These are phyloP conservation scores for Eidolon helvum DNA, from an alignment of 2,113 vertebrate species.

Conservation along the genomic window DNA sequence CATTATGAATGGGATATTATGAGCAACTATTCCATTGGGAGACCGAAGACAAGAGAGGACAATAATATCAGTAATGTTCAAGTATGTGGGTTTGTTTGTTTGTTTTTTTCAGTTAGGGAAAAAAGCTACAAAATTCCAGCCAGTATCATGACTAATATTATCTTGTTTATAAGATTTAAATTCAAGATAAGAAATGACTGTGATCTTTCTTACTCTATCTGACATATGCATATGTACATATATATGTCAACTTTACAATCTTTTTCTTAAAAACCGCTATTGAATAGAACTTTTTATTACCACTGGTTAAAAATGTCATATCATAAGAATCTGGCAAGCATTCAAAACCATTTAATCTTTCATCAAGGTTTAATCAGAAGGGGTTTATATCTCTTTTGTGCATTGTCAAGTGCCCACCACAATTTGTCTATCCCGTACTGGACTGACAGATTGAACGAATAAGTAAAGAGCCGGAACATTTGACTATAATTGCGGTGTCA, in stretches of 20 bases:
- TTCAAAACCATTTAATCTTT: slow-evolving; percentile 84
- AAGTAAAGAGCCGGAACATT: slow-evolving; percentile 81
- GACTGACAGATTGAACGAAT: slow-evolving; percentile 83
- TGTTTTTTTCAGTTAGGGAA: neutral
- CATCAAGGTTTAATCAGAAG: slow-evolving; percentile 84
- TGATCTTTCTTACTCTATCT: neutral
- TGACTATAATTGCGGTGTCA: slow-evolving; percentile 84
- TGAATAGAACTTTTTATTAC: slow-evolving; percentile 69
- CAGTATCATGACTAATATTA: neutral
- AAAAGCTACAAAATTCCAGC: neutral
- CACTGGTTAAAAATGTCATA: slow-evolving; percentile 75
- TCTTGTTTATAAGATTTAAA: neutral
- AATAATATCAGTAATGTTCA: neutral
- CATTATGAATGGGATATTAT: neutral
- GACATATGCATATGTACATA: neutral
- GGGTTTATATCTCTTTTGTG: slow-evolving; percentile 84
- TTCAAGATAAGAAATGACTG: neutral
- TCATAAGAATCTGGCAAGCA: slow-evolving; percentile 76
- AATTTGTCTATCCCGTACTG: slow-evolving; percentile 79
- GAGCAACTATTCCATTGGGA: neutral
- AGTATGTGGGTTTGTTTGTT: neutral
- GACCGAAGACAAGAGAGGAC: neutral
- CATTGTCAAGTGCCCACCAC: slow-evolving; percentile 81
- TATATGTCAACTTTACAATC: slow-evolving; percentile 17
- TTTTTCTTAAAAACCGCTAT: slow-evolving; percentile 59